phyloP scores from a whole-genome alignment of 2,888 invertebrate species.

The Cheilosia urbana region DNA sequence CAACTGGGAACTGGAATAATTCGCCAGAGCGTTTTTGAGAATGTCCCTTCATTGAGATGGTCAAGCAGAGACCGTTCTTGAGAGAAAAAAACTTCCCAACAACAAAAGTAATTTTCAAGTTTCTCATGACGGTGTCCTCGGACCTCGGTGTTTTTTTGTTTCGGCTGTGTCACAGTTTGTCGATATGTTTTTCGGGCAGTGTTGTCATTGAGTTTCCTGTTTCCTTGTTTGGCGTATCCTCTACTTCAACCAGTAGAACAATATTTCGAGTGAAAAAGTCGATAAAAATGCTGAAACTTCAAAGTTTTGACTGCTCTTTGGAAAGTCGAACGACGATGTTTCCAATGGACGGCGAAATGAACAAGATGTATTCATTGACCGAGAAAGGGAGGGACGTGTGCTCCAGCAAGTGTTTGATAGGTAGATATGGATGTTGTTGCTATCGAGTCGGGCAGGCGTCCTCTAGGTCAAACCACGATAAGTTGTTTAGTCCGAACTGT shows the following conservation, averaged over 20 bases:
- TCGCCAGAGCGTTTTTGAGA: too few species aligned
- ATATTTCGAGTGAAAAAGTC: constrained; percentile 60
- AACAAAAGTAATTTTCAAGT: constrained; percentile 74
- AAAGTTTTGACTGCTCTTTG: constrained; percentile 63
- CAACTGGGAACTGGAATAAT: constrained; percentile 35
- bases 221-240: constrained; percentile 12
- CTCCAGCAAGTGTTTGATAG: too few species aligned
- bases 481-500: too few species aligned
- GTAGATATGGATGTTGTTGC: too few species aligned
- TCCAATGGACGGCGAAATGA: constrained; percentile 3
- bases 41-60: too few species aligned
- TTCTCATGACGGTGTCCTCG: constrained; percentile 70
- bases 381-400: constrained; percentile 7
- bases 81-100: constrained; percentile 50
- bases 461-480: too few species aligned
- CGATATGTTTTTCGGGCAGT: constrained; percentile 60
- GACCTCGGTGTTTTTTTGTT: constrained; percentile 42
- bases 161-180: constrained; percentile 42
- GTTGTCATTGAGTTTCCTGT: constrained; percentile 19
- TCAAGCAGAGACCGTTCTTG: background rate
- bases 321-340: constrained; percentile 19
- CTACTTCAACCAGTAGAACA: constrained; percentile 56
- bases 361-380: constrained; percentile 55
- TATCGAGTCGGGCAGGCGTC: too few species aligned
- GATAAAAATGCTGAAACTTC: constrained; percentile 68